Base-by-base conservation (phyloP, 2,888 invertebrate genomes). In the Plemyria rubiginata region DNA sequence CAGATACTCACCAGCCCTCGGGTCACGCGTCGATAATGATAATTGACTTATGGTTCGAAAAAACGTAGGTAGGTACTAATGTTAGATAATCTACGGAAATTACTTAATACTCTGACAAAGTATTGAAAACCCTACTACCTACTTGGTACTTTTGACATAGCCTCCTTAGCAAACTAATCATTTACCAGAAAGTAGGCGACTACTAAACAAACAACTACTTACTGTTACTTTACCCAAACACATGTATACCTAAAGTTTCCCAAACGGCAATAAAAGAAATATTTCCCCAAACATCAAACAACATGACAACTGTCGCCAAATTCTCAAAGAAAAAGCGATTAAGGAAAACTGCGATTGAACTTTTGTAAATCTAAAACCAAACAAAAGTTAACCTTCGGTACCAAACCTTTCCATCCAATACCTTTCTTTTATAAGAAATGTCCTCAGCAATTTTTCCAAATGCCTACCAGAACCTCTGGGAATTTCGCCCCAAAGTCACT, bases 331-430 rank as follows among this genome's bases (percentile, higher is more conserved):
- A 67, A 72, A 68, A 54, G 62, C 62, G 53, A 66, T 72, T 66
- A 66, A 66, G 60, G 58, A 68, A 63, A 57, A 36, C 32, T 48
- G 60, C 71, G 68, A 71, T 70, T 67, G 64, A 74, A 70, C 70
- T 66, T 62, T 62, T 60, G 60, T 64, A 68, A 66, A 73, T 70
- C 62, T 55, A 61, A 58, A 67, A 67, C 67, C 73, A 70, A 72
- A 71, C 68, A 72, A 74, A 72, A 73, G 66, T 71, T 72, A 70
- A 68, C 70, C 68, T 68, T 68, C 60, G 64, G 62, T 65, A 67
- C 70, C 60, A 60, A 67, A 67, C 66, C 67, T 65, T 68, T 65
- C 59, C 66, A 56, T 66, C 49, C 52, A 65, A 69, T 67, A 69
- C 68, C 69, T 73, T 70, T 71, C 66, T 60, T 68, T 68, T 60